Percentiles rank a stretch among this genome's conserved stretches.
Conservation (phyloP, 2,888 invertebrate species). For the Scaptomyza parva region DNA sequence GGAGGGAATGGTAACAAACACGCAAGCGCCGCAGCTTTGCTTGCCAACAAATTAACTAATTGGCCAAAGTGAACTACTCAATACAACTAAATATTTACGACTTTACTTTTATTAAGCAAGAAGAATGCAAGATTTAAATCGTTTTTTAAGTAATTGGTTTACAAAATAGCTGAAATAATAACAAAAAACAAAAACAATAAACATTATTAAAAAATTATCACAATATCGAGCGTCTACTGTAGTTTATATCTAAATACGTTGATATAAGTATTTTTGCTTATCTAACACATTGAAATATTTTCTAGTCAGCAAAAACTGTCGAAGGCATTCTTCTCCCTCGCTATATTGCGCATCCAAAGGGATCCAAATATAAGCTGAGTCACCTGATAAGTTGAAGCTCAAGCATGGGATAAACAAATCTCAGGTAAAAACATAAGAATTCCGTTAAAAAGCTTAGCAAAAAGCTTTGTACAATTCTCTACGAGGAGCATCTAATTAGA, state of each 20-base stretch:
- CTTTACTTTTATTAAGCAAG: not conserved
- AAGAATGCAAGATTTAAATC: no score
- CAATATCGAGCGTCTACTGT: not conserved
- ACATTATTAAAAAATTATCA: no score
- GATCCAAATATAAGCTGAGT: constrained; percentile 26
- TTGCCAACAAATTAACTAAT: not conserved
- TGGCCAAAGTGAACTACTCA: not conserved
- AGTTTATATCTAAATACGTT: not conserved
- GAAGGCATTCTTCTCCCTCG: no score
- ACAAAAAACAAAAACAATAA: no score
- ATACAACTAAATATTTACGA: not conserved
- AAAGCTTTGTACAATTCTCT: constrained; percentile 1
- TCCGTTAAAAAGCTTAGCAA: constrained; percentile 10
- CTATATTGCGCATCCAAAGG: constrained; percentile 21
- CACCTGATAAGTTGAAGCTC: constrained; percentile 36
- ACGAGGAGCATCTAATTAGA: constrained; percentile 31
- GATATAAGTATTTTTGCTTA: constrained; percentile 13
- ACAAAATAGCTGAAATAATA: not conserved
- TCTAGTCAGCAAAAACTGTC: constrained; percentile 26
- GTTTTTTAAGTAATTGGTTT: no score
- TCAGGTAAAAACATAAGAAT: constrained; percentile 8
- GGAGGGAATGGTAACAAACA: not conserved
- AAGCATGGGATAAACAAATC: constrained; percentile 7
- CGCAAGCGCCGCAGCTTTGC: not conserved
- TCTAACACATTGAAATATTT: constrained; percentile 19